Percentiles rank a stretch among this genome's conserved stretches.
Evolutionary conservation across 2,113 vertebrate species (phyloP).

Genomic region (Podilymbus podiceps): DNA sequence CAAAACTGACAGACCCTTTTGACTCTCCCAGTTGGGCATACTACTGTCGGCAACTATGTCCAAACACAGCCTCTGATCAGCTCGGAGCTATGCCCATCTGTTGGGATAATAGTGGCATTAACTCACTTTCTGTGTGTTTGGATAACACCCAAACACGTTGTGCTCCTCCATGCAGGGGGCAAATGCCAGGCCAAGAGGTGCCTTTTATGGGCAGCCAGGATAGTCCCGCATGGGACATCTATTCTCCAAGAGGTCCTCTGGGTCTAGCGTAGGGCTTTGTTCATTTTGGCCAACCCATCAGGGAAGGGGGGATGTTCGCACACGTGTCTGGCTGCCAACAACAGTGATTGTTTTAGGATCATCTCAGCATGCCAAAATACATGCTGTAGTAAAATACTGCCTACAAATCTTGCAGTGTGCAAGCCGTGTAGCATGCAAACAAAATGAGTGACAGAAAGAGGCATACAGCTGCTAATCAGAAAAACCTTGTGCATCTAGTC

Average conservation of each 20-base stretch:
- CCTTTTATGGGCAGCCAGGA: background rate
- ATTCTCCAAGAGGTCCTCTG: background rate
- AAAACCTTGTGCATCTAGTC: background rate
- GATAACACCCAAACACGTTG: background rate
- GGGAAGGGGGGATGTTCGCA: rapidly evolving
- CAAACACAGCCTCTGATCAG: background rate
- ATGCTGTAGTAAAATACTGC: background rate
- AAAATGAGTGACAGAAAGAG: background rate
- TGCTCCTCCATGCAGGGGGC: background rate
- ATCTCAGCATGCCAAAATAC: background rate
- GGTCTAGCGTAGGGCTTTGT: background rate
- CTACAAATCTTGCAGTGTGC: background rate
- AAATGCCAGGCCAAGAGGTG: background rate
- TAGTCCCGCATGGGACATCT: background rate
- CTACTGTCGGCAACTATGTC: background rate
- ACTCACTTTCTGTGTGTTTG: background rate
- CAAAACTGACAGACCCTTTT: background rate
- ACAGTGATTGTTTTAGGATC: background rate
- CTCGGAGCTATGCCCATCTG: background rate
- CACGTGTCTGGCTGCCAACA: background rate
- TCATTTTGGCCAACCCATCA: background rate
- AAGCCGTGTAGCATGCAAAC: rapidly evolving
- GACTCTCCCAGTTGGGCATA: background rate
- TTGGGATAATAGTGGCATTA: background rate
- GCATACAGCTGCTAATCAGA: rapidly evolving